Evolutionary conservation across 2,797 vertebrate genomes (phyloP).

Genomic region (Catostomus latipinnis): DNA sequence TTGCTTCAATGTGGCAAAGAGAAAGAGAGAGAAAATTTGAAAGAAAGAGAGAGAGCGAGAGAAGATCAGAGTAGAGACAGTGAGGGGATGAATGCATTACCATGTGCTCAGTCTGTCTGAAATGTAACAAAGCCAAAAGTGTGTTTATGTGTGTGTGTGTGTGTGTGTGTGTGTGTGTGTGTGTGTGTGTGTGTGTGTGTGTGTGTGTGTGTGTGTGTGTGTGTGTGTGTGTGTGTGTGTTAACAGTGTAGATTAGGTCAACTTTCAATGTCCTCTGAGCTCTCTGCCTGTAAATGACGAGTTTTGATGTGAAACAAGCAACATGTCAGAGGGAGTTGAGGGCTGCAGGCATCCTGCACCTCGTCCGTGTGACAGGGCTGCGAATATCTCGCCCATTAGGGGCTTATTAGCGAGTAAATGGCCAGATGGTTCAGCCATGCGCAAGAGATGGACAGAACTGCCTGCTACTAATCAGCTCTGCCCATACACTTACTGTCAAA

Average conservation of each 20-base stretch:
- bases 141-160: not conserved
- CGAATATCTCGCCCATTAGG: constrained; percentile 99
- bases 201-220: constrained; percentile 26
- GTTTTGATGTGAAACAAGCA: constrained; percentile 99
- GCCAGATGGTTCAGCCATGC: constrained; percentile 99
- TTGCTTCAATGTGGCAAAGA: constrained; percentile 68
- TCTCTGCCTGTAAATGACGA: constrained; percentile 99
- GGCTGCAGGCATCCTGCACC: constrained; percentile 99
- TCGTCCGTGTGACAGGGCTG: constrained; percentile 99
- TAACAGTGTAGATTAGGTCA: constrained; percentile 99
- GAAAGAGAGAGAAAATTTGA: constrained; percentile 35
- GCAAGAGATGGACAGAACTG: constrained; percentile 99
- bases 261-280: constrained; percentile 99
- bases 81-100: constrained; percentile 96
- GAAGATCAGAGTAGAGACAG: constrained; percentile 77
- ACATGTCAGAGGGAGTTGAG: constrained; percentile 99
- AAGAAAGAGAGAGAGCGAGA: constrained; percentile 38
- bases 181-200: constrained; percentile 84
- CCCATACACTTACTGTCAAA: constrained; percentile 99
- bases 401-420: constrained; percentile 99
- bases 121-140: constrained; percentile 95
- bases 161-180: constrained; percentile 30
- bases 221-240: constrained; percentile 86
- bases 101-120: constrained; percentile 95
- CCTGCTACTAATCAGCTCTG: constrained; percentile 99